Base-by-base conservation (phyloP, 2,113 vertebrate species). In the Lipophrys pholis region DNA sequence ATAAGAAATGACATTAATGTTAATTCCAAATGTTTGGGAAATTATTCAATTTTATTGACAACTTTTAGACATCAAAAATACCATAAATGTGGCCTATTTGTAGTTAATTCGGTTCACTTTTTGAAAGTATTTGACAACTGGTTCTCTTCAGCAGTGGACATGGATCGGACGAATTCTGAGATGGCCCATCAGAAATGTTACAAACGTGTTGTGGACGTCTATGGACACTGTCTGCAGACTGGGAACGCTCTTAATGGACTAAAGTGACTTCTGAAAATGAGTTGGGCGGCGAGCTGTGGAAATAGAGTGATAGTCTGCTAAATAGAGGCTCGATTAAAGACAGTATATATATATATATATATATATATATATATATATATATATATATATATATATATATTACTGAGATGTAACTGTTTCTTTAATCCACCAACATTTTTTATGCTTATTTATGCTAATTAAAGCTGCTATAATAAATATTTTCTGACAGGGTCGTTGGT, bases 401-500 rank as follows among this genome's bases (percentile, higher is more conserved):
- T 61, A 8, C 58, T 41, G n/a, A 49, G 60, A 50, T 15, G 45
- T 48, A 48, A 11, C 14, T 2, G 7, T 48, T 15, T n/a, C 14
- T 48, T 11, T 15, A n/a, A 17, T n/a, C 9, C 40, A 10, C 56
- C 55, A 51, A n/a, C 12, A 40, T 58, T 54, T 62, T 40, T 38
- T 30, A 51, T 1, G 2, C 45, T 8, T 57, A 16, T 38, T 51
- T 69, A 36, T 57, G 42, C 16, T 63, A 67, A 50, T 80, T 67
- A 57, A 54, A 79, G 45, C 40, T 52, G 46, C 53, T 16, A 15
- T 52, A 36, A 71, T 67, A 43, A 46, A 56, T 69, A 58, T 36
- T 69, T 69, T 50, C 6, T 51, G 48, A 43, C 15, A 14, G 45
- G 41, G 15, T 59, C 48, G 7, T 11, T 50, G 1, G 5, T 35